Evolutionary conservation across 2,113 vertebrate species (phyloP).

Genomic region (Tragelaphus buxtoni): DNA sequence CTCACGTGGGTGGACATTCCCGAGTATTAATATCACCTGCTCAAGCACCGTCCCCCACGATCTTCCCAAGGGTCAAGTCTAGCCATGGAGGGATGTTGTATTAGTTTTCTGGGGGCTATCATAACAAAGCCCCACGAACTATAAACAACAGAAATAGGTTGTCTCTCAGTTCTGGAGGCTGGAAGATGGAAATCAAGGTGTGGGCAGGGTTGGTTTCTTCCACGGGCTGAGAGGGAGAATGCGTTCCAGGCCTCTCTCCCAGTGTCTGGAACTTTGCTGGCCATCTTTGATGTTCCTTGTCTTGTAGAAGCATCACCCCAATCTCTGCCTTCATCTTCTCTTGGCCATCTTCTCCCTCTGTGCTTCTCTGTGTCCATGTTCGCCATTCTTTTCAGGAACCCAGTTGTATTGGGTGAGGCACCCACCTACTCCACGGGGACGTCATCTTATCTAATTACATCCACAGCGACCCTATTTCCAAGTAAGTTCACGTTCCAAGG

Average conservation of each 20-base stretch:
- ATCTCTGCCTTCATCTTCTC: neutral
- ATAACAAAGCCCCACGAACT: neutral
- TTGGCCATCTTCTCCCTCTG: neutral
- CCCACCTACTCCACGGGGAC: neutral
- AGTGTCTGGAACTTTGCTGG: neutral
- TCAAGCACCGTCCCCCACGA: neutral
- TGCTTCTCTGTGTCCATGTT: neutral
- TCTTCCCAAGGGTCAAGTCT: neutral
- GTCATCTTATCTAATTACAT: neutral
- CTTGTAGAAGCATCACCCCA: neutral
- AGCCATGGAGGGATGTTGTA: neutral
- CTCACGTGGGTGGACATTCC: neutral
- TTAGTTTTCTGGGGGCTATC: neutral
- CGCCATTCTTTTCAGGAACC: neutral
- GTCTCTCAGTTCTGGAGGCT: neutral
- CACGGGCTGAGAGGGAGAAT: neutral
- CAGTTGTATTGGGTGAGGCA: neutral
- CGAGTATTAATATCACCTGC: neutral
- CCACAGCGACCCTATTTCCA: neutral
- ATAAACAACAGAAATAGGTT: neutral
- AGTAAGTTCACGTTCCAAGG: neutral
- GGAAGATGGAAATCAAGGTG: neutral
- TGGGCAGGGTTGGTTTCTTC: neutral
- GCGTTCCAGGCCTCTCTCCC: neutral
- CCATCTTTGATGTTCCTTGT: neutral